Percentiles rank a stretch among this genome's conserved stretches.
Conservation (phyloP, 2,113 vertebrate species). For the Pontoporia blainvillei region DNA sequence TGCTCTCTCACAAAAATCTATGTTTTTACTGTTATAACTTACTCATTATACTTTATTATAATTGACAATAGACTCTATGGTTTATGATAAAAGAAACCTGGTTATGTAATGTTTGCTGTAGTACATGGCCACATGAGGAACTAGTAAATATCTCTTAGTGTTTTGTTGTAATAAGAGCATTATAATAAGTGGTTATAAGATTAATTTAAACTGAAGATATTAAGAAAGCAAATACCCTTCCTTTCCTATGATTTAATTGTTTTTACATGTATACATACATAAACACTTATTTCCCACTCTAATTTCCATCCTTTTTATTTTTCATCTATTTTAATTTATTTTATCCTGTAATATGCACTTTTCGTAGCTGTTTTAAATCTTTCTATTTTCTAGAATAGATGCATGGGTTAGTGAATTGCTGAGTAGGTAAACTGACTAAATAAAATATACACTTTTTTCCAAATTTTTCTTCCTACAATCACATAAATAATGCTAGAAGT, state of each 20-base stretch:
- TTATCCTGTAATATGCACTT: not conserved
- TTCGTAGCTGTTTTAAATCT: not conserved
- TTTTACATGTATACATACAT: not conserved
- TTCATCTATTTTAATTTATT: not conserved
- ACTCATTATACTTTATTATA: not conserved
- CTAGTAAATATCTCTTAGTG: not conserved
- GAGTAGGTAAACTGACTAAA: not conserved
- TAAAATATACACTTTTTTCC: not conserved
- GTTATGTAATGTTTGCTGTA: not conserved
- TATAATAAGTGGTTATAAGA: not conserved
- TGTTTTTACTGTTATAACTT: not conserved
- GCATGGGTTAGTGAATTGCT: not conserved
- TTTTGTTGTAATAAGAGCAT: not conserved
- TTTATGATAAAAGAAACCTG: not conserved
- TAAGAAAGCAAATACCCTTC: not conserved
- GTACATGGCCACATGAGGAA: not conserved
- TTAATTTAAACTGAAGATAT: slow-evolving; percentile 15
- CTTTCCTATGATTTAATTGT: not conserved
- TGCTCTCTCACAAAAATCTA: not conserved
- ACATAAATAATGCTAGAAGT: not conserved
- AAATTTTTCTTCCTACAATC: not conserved
- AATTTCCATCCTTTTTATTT: not conserved
- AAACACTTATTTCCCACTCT: not conserved
- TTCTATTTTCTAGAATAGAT: not conserved
- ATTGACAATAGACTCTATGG: not conserved